These are phyloP conservation scores for Lycaena phlaeas DNA, from an alignment of 2,888 invertebrate genomes.

Conservation along the genomic window DNA sequence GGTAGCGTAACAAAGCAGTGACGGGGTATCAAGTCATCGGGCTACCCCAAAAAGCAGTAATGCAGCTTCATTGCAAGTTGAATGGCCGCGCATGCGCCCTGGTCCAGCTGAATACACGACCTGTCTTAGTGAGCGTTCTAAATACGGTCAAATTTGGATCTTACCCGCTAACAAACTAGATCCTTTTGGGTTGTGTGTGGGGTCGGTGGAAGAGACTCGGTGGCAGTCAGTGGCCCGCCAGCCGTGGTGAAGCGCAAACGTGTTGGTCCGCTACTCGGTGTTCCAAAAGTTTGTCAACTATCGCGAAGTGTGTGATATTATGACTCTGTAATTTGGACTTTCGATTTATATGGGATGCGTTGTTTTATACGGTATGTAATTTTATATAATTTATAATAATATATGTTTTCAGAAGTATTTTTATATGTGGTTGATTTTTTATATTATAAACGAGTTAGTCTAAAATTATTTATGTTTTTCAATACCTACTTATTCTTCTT, in stretches of 20 bases:
- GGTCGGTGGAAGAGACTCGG: slow-evolving; percentile 20
- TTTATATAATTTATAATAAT: too few relatives aligned
- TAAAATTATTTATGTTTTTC: too few relatives aligned
- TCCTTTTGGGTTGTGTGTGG: slow-evolving; percentile 41
- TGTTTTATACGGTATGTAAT: slow-evolving; percentile 11
- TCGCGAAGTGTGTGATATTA: neutral
- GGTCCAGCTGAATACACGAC: slow-evolving; percentile 39
- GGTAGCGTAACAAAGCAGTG: neutral
- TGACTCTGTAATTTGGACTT: neutral
- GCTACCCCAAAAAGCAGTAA: slow-evolving; percentile 28
- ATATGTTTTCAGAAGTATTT: too few relatives aligned
- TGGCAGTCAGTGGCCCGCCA: slow-evolving; percentile 46
- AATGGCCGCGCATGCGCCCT: slow-evolving; percentile 41
- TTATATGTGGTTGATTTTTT: too few relatives aligned
- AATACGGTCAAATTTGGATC: slow-evolving; percentile 70
- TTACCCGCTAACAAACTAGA: slow-evolving; percentile 60
- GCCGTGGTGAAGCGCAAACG: slow-evolving; percentile 36
- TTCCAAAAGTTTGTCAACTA: slow-evolving; percentile 44
- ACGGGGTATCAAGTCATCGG: neutral
- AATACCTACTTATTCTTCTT: too few relatives aligned
- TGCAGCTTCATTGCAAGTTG: slow-evolving; percentile 33
- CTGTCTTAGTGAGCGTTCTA: slow-evolving; percentile 56
- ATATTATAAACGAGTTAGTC: too few relatives aligned
- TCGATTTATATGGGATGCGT: slow-evolving; percentile 10
- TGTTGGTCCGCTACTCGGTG: slow-evolving; percentile 14